These are phyloP conservation scores for Nyctereutes procyonoides DNA, from an alignment of 2,113 vertebrate species.

Conservation along the genomic window DNA sequence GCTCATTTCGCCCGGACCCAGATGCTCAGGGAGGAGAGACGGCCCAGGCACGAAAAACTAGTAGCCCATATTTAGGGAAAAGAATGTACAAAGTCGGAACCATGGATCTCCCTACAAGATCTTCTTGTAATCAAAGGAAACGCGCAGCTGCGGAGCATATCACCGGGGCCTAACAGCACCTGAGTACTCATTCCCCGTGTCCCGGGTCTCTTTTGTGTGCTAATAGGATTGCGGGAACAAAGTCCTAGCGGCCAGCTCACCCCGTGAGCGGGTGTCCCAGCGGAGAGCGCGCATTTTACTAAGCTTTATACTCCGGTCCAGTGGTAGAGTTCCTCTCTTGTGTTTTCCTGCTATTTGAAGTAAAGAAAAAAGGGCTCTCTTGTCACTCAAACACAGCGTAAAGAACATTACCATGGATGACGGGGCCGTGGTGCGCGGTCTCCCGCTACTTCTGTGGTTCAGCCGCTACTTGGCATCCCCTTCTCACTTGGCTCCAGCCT, in stretches of 20 bases:
- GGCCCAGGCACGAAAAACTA: not conserved
- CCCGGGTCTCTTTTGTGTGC: not conserved
- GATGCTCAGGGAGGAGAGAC: no score
- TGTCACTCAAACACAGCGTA: not conserved
- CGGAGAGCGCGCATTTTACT: not conserved
- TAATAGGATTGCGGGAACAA: not conserved
- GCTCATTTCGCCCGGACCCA: not conserved
- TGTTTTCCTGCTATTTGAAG: not conserved
- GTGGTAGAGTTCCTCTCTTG: not conserved
- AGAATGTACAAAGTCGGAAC: not conserved
- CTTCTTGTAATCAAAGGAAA: not conserved
- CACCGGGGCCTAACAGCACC: not conserved
- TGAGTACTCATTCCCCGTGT: not conserved
- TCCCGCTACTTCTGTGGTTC: not conserved
- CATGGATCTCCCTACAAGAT: not conserved
- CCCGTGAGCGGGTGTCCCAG: not conserved
- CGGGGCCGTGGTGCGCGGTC: fast-evolving
- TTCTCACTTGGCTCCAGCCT: not conserved
- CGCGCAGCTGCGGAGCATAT: not conserved
- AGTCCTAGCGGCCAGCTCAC: not conserved
- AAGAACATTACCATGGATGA: not conserved
- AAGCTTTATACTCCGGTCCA: not conserved
- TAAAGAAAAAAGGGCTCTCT: not conserved
- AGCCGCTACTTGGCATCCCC: fast-evolving
- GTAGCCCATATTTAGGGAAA: not conserved